phyloP scores from a whole-genome alignment of 2,888 invertebrate genomes.

The Meganola albula region DNA sequence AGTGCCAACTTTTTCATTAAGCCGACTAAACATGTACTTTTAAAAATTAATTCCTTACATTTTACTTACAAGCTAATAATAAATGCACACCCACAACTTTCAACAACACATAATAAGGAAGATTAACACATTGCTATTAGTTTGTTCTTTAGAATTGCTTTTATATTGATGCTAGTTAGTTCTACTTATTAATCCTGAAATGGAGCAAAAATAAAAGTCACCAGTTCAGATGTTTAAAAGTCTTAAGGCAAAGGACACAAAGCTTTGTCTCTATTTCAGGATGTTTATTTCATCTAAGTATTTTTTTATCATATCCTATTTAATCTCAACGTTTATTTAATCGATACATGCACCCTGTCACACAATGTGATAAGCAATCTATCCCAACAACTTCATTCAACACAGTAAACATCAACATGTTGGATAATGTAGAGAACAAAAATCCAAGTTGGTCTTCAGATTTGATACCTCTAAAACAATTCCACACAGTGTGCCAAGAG shows the following conservation, averaged over 20 bases:
- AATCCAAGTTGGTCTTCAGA: slow-evolving; percentile 40
- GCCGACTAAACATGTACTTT: background rate
- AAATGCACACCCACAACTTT: slow-evolving; percentile 32
- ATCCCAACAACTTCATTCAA: slow-evolving; percentile 29
- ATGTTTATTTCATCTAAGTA: slow-evolving; percentile 30
- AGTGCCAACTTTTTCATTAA: slow-evolving; percentile 18
- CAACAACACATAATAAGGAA: slow-evolving; percentile 26
- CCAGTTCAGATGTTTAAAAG: too few species aligned
- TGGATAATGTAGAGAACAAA: too few species aligned
- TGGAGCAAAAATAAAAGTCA: too few species aligned
- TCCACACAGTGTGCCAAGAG: slow-evolving; percentile 75
- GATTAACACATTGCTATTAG: slow-evolving; percentile 27
- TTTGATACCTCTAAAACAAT: slow-evolving; percentile 46
- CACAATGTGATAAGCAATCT: slow-evolving; percentile 59
- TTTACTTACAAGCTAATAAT: slow-evolving; percentile 22
- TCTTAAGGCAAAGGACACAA: too few species aligned
- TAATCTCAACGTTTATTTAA: slow-evolving; percentile 41
- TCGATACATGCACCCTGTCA: slow-evolving; percentile 75
- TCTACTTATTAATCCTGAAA: slow-evolving; percentile 24
- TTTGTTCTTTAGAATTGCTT: slow-evolving; percentile 26
- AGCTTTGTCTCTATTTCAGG: too few species aligned
- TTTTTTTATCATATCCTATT: slow-evolving; percentile 31
- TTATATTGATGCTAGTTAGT: slow-evolving; percentile 33
- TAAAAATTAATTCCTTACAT: slow-evolving; percentile 12
- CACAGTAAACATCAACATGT: slow-evolving; percentile 31